Conservation (phyloP, 2,113 vertebrate genomes). For the Smithornis capensis region DNA sequence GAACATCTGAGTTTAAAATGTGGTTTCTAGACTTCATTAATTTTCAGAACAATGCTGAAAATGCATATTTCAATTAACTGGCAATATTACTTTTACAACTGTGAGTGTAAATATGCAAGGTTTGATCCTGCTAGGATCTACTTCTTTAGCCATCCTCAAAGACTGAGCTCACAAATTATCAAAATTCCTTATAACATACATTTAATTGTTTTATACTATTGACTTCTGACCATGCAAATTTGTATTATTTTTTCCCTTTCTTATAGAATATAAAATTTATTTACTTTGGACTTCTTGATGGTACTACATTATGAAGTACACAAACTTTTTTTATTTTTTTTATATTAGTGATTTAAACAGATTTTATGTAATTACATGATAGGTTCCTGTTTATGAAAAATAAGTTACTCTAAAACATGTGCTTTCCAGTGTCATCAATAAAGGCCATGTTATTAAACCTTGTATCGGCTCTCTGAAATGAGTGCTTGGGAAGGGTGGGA, state of each 20-base stretch:
- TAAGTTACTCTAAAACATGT: slow-evolving; percentile 12
- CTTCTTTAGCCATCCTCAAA: neutral
- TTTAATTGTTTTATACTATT: neutral
- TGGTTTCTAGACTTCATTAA: slow-evolving; percentile 13
- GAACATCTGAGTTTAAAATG: slow-evolving; percentile 25
- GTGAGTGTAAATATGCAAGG: slow-evolving; percentile 19
- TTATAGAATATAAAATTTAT: slow-evolving; percentile 39
- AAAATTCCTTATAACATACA: neutral
- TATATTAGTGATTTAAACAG: neutral
- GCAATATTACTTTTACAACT: slow-evolving; percentile 39
- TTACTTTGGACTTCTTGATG: slow-evolving; percentile 18
- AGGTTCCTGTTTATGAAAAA: slow-evolving; percentile 10
- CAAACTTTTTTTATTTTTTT: neutral
- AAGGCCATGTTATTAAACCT: slow-evolving; percentile 26
- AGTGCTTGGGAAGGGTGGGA: neutral
- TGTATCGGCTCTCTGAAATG: neutral
- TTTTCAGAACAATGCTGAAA: slow-evolving; percentile 50
- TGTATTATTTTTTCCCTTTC: slow-evolving; percentile 2
- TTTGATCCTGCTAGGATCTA: slow-evolving; percentile 53
- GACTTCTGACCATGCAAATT: neutral
- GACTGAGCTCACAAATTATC: neutral
- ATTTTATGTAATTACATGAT: neutral
- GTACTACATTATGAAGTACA: neutral
- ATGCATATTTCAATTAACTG: slow-evolving; percentile 29
- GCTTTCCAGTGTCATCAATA: slow-evolving; percentile 37